A percentile compares a stretch with the other conserved stretches of the same genome.
These are phyloP conservation scores for Pollenia griseotomentosa DNA, from an alignment of 2,888 invertebrate species.

Conservation along the genomic window DNA sequence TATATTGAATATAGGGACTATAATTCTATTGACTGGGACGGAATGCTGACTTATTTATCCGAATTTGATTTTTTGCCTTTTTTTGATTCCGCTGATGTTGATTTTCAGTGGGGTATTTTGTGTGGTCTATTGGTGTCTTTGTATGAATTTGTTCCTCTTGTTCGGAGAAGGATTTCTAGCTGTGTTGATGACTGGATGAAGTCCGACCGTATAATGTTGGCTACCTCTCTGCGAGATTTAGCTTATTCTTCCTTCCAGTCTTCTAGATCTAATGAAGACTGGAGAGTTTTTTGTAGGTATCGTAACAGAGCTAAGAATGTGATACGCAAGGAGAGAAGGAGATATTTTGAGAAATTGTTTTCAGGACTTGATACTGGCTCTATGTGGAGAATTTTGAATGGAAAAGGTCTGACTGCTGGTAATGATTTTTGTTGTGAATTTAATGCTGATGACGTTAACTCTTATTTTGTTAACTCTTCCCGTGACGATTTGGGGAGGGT, in stretches of 20 bases:
- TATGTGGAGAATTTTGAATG: conserved; percentile 4
- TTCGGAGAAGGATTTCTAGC: no score
- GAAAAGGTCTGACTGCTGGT: neutral
- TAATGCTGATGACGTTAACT: conserved; percentile 9
- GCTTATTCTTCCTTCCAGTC: no score
- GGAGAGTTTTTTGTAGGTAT: conserved; percentile 22
- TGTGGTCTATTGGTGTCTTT: neutral
- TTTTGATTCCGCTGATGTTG: neutral
- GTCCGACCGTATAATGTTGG: no score
- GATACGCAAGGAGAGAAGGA: conserved; percentile 1
- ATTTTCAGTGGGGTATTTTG: neutral
- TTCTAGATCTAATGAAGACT: neutral
- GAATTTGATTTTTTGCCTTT: neutral
- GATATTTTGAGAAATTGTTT: neutral
- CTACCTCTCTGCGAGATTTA: no score
- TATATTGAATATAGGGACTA: no score
- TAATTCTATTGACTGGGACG: no score
- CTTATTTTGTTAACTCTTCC: neutral
- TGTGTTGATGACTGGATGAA: no score
- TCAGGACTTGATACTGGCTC: neutral
- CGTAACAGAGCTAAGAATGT: conserved; percentile 22
- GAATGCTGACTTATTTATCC: neutral
- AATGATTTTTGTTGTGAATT: neutral
- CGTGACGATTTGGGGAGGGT: neutral
- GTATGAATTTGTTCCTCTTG: no score